Base-by-base conservation (phyloP, 2,888 invertebrate genomes). In the Coenonympha glycerion region DNA sequence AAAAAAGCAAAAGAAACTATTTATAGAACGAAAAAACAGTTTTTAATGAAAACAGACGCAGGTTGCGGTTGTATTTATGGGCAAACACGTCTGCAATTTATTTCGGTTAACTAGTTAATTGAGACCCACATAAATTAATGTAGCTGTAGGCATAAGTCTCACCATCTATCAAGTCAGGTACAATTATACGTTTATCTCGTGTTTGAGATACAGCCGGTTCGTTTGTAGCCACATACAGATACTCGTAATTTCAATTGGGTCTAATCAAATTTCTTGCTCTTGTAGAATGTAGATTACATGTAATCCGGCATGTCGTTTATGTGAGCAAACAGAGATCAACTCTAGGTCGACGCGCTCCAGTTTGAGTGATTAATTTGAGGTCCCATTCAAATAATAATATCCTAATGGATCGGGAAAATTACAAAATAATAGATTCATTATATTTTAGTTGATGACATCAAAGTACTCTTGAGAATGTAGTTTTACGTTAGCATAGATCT, bases 271-370 rank as follows among this genome's bases (percentile, higher is more conserved):
- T 37, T 47, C 30, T 47, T n/a, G n/a, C n/a, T n/a, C n/a, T n/a
- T n/a, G n/a, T n/a, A n/a, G n/a, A n/a, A 40, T 15, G 26, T 8
- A 19, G 24, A 33, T 34, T 34, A 34, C 19, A 4, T 34, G 19
- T 36, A 52, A 53, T 44, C 39, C 51, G 44, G 51, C 52, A 47
- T 47, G 42, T 42, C 26, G 45, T 59, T 52, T 56, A 49, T 48
- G 22, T 41, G 42, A 21, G 28, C 33, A 47, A 44, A 16, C 37
- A 19, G 30, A 34, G 37, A 22, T 52, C 19, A 48, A 42, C 15
- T 15, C 33, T 46, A 49, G 30, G 53, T 49, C 40, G 42, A 42
- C 21, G 42, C 42, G 36, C 33, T 24, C 40, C 39, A 40, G 52
- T 44, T 49, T 33, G 31, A 42, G 28, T 45, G 30, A 18, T 47